Conservation (phyloP, 2,888 invertebrate genomes). For the Tetrapedia diversipes region DNA sequence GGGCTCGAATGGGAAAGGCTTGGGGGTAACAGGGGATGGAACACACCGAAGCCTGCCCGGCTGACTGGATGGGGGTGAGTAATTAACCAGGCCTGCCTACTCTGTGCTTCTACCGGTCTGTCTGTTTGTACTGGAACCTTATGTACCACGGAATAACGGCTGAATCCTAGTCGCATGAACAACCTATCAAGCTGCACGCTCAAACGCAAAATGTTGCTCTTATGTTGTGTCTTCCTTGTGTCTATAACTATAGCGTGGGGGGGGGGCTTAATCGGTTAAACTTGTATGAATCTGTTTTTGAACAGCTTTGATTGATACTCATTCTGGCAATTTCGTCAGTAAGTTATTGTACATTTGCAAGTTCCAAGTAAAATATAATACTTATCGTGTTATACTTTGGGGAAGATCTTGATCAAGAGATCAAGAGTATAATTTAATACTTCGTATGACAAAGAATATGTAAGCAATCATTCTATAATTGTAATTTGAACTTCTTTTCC, state of each 20-base stretch:
- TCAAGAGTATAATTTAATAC: no score
- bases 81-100: conserved; percentile 79
- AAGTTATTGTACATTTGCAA: no score
- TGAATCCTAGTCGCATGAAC: conserved; percentile 70
- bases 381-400: no score
- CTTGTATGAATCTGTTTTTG: not conserved
- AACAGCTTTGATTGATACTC: not conserved
- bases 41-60: conserved; percentile 74
- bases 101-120: conserved; percentile 62
- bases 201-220: conserved; percentile 24
- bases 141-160: conserved; percentile 75
- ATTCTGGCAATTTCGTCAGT: no score
- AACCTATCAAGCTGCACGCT: conserved; percentile 51
- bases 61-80: conserved; percentile 80
- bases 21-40: conserved; percentile 74
- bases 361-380: no score
- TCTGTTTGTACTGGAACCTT: conserved; percentile 78
- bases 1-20: conserved; percentile 78
- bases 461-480: no score
- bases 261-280: no score
- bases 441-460: no score
- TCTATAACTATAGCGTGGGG: conserved; percentile 4
- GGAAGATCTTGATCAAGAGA: no score
- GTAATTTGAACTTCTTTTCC: no score
- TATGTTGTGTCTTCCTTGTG: conserved; percentile 12